Base-by-base conservation (phyloP, 2,888 invertebrate genomes). In the Drosophila phalerata region DNA sequence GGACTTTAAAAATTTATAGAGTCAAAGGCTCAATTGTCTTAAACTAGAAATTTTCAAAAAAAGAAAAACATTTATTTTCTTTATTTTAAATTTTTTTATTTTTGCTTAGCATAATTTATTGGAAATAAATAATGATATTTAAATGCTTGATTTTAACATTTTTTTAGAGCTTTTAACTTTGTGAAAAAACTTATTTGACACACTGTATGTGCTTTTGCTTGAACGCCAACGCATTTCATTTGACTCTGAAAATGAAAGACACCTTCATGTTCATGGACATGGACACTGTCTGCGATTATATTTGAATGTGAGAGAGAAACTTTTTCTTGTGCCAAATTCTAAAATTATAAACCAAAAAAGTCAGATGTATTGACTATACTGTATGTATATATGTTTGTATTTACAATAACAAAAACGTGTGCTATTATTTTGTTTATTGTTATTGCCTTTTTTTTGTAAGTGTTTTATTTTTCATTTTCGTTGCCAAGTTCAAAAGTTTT, bases 221-320 rank as follows among this genome's bases (percentile, higher is more conserved):
- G 15, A 43, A 53, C 69, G 47, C 53, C 53, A 47, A 58, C 64
- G 64, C 57, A 64, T 64, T 72, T 38, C 25, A 17, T 17, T 28
- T 48, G 34, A 37, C 45, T 53, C 37, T 53, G 58, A 63, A 43
- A 58, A 34, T 25, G 25, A 52, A 40, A 68, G 71, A 73, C 79
- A 80, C 84, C 87, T 87, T 86, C 85, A 72, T 58, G 61, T 85
- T 73, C 85, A 84, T 85, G 87, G 82, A 81, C 85, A 81, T 70
- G 74, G 74, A 71, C 81, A 69, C 19, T 19, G 56, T 45, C 56
- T 56, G 15, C 37, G 9, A 5, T 9, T 13, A 5, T 11, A 8
- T 34, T 6, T 56, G 25, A 34, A 5, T 55, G 40, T 17, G 28
- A 30, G 30, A 43, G 9, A 22, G n/a, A n/a, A n/a, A 3, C 52